phyloP scores from a whole-genome alignment of 2,888 invertebrate species.

The Dusona sp. region DNA sequence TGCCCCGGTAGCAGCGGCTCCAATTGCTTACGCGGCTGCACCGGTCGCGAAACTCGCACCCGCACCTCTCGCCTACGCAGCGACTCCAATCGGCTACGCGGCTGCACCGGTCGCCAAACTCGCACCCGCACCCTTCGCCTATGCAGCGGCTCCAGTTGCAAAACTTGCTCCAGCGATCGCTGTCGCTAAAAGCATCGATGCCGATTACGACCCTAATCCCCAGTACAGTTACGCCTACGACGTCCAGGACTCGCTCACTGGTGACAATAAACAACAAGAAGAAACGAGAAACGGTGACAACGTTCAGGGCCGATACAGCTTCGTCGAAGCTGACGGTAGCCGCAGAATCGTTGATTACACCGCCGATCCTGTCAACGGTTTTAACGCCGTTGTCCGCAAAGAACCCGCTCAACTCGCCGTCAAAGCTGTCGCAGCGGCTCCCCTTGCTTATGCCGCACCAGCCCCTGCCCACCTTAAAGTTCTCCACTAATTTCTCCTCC shows the following conservation, averaged over 20 bases:
- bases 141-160: conserved; percentile 65
- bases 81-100: conserved; percentile 12
- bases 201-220: conserved; percentile 67
- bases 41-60: not conserved
- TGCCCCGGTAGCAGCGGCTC: too few relatives aligned
- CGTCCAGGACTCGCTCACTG: conserved; percentile 74
- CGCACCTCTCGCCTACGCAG: conserved; percentile 37
- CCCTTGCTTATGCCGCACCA: conserved; percentile 52
- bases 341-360: conserved; percentile 70
- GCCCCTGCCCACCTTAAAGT: conserved; percentile 47
- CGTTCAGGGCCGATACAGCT: conserved; percentile 70
- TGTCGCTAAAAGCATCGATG: conserved; percentile 61
- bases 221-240: conserved; percentile 73
- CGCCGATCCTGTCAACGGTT: conserved; percentile 69
- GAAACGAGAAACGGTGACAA: conserved; percentile 71
- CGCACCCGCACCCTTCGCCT: conserved; percentile 51
- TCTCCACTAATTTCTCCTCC: conserved; percentile 28
- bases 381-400: conserved; percentile 70
- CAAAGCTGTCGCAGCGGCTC: conserved; percentile 65
- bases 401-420: conserved; percentile 67
- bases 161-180: conserved; percentile 63
- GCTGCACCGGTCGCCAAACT: conserved; percentile 33
- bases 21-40: conserved; percentile 19
- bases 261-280: conserved; percentile 73
- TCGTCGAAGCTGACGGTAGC: conserved; percentile 70